These are phyloP conservation scores for Rhegmatorhina hoffmannsi DNA, from an alignment of 2,113 vertebrate genomes.

Conservation along the genomic window DNA sequence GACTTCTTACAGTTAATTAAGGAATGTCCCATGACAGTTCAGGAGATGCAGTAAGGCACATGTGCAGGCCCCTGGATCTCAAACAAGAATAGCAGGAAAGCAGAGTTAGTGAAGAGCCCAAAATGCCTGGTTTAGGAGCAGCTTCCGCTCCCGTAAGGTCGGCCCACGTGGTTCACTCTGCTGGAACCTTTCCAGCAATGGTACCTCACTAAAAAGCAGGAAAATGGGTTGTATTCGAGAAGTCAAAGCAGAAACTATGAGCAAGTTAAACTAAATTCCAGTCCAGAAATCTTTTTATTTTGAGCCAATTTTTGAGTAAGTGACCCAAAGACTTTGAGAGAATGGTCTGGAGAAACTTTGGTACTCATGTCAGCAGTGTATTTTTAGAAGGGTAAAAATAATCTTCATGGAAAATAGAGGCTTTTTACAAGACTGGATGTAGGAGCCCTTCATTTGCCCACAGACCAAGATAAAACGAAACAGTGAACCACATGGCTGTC, in stretches of 20 bases:
- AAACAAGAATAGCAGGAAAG: background rate
- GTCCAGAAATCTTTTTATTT: conserved; percentile 42
- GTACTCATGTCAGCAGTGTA: conserved; percentile 13
- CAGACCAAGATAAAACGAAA: conserved; percentile 24
- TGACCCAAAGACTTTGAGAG: conserved; percentile 49
- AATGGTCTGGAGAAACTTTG: conserved; percentile 16
- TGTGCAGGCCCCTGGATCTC: background rate
- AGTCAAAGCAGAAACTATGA: conserved; percentile 25
- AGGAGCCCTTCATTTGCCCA: conserved; percentile 39
- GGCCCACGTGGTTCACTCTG: background rate
- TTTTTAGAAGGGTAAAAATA: conserved; percentile 62
- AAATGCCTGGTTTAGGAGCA: background rate
- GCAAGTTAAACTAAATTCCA: conserved; percentile 39
- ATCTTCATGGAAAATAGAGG: conserved; percentile 36
- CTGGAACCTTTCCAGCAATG: conserved; percentile 4
- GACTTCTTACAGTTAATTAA: conserved; percentile 8
- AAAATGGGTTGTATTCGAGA: background rate
- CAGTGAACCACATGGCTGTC: background rate
- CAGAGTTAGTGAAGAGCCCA: background rate
- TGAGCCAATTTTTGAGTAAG: conserved; percentile 47
- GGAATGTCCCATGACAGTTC: background rate
- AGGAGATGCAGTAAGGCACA: background rate
- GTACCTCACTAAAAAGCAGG: conserved; percentile 21
- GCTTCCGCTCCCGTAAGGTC: background rate
- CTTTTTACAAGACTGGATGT: conserved; percentile 44